Evolutionary conservation across 2,113 vertebrate genomes (phyloP).

Genomic region (Prunella fulvescens): DNA sequence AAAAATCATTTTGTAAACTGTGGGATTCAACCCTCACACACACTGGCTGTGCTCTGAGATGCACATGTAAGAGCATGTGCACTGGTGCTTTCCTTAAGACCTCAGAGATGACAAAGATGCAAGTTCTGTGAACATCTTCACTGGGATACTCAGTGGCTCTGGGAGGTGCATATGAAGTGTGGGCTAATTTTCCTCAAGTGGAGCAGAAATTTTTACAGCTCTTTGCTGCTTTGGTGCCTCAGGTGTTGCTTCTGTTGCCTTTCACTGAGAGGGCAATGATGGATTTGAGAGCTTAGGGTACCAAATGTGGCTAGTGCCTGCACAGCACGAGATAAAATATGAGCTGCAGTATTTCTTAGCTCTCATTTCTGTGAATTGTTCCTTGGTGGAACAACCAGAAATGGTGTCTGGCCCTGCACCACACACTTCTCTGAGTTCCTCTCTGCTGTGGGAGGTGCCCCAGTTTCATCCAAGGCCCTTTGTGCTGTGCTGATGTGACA

Average conservation of each 20-base stretch:
- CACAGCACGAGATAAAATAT: neutral
- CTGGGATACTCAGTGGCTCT: neutral
- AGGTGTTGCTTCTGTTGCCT: neutral
- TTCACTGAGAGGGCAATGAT: neutral
- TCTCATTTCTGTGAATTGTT: neutral
- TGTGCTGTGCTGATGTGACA: neutral
- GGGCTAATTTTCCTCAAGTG: neutral
- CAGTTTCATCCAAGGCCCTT: neutral
- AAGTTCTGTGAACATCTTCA: neutral
- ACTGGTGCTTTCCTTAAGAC: neutral
- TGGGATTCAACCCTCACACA: neutral
- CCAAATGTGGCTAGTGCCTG: neutral
- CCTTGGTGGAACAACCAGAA: neutral
- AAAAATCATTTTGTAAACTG: neutral
- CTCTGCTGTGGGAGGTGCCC: neutral
- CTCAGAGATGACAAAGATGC: neutral
- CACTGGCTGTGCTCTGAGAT: neutral
- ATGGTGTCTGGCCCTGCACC: neutral
- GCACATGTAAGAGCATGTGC: fast-evolving
- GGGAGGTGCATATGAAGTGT: neutral
- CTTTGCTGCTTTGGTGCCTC: neutral
- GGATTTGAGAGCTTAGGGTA: neutral
- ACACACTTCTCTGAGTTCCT: neutral
- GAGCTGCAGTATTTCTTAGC: neutral
- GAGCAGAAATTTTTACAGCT: neutral